Evolutionary conservation across 2,888 invertebrate genomes (phyloP).

Genomic region (Xestoiulus laeticollis): DNA sequence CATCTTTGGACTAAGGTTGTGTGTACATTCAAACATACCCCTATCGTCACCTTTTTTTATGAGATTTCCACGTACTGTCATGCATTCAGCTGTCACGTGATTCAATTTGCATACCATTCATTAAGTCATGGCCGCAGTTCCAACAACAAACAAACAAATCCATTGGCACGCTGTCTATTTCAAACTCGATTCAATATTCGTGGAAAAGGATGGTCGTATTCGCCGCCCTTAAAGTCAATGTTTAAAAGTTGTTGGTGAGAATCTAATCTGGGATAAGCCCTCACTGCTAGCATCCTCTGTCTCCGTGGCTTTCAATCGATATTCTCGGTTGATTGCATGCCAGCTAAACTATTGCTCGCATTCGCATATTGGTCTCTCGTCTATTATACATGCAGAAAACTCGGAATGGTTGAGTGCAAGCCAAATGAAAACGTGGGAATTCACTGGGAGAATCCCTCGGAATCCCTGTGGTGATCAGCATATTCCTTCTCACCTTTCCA

Average conservation of each 20-base stretch:
- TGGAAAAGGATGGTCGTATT: not conserved
- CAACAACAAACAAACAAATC: no score
- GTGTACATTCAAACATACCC: no score
- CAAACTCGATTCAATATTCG: not conserved
- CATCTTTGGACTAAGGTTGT: no score
- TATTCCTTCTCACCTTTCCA: not conserved
- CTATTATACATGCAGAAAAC: conserved; percentile 21
- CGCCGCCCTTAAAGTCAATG: not conserved
- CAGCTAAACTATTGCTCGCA: not conserved
- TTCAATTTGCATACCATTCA: no score
- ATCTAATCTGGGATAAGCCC: not conserved
- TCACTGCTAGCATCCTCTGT: not conserved
- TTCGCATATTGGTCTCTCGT: not conserved
- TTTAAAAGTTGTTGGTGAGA: not conserved
- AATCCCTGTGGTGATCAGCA: conserved; percentile 32
- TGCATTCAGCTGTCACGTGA: no score
- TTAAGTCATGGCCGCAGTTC: no score
- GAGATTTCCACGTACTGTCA: no score
- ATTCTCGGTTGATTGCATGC: conserved; percentile 16
- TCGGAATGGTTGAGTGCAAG: not conserved
- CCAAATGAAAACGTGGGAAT: not conserved
- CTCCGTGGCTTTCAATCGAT: conserved; percentile 3
- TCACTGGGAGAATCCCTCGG: not conserved
- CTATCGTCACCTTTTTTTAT: no score
- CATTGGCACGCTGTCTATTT: no score